Evolutionary conservation across 2,113 vertebrate genomes (phyloP), one percentile per base, ranked within the genome.

Genomic region (Carettochelys insculpta): DNA sequence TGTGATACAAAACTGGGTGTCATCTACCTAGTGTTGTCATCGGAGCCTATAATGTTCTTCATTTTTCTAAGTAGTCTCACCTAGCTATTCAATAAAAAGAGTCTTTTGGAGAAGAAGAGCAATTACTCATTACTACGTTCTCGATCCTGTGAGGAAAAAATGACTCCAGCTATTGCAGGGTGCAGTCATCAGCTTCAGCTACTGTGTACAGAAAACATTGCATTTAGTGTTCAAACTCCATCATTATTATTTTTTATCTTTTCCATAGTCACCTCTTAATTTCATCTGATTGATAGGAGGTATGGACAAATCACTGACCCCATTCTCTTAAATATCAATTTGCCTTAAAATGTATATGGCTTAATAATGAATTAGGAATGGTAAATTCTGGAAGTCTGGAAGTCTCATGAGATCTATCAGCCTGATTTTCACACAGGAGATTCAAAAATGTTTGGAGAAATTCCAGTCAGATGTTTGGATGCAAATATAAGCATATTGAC

Each of bases 11-110:
- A 31, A 7, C 1, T 48, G 38, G 84, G 80, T 78, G 43, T 75
- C 10, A 16, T 8, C 61, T 17, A 68, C 2, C 1, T 79, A 3
- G 22, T 50, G 41, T 50, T 65, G 38, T 38, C 48, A 2, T 0
- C 73, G 54, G 25, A 75, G 8, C 0, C 27, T 47, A 71, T 50
- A 19, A 56, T 45, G 20, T 58, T 79, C 12, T 22, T 75, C 48
- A 51, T 22, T 47, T 47, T 24, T 58, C 31, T 51, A 34, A 41
- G 45, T 16, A 84, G 14, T 51, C 20, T 80, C 12, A 9, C 27
- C 11, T 71, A 17, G 5, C 11, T 80, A 51, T 8, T 68, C 61
- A 83, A 48, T 13, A 51, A 80, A 14, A 65, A 34, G 34, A 65
- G 34, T 6, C 12, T 81, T 77, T 22, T 77, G 14, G 5, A 54